Evolutionary conservation across 1,140 invertebrate genomes (phyloP), one percentile per base, ranked within the genome.

Genomic region (Acromyrmex echinatior): DNA sequence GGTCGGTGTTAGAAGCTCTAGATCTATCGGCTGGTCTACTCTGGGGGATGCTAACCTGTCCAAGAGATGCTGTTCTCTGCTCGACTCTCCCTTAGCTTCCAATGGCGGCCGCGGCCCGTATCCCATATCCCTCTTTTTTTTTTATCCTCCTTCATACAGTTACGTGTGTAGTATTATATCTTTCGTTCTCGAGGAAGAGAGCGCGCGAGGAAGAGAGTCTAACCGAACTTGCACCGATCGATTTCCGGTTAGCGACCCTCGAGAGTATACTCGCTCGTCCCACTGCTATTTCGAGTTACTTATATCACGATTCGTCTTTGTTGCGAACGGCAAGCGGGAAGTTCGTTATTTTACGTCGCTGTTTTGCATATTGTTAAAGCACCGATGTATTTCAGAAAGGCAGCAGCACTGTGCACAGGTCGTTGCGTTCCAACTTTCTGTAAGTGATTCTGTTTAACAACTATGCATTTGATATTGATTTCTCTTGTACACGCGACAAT

Each of bases 1-100:
- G 63, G 79, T 73, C 53, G 80, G 78, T 77, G 91, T 77, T 90
- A 90, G 92, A 90, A 89, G 87, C 91, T 90, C 91, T 93, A 93
- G 92, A 94, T 94, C 92, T 93, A 92, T 92, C 91, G 87, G 90
- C 58, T 28, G 80, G 87, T 81, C 89, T 82, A 92, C 91, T 92
- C 91, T 88, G 62, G 91, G 91, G 91, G 91, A 92, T 92, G 87
- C 90, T 90, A 90, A 89, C 90, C 91, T 90, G 88, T 91, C 91
- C 89, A 73, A 89, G 65, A 60, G 79, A 91, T 91, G 87, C 89
- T 86, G 79, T 91, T 86, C 88, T 91, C 78, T 66, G 79, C 86
- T 56, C 65, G 74, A 65, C 51, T 87, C 65, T 62, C 60, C 35
- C 63, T 60, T 66, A 60, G 60, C 62, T 28, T 70, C 51, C 65